Conservation (phyloP, 2,888 invertebrate genomes). For the Himalopsyche kuldschensis region DNA sequence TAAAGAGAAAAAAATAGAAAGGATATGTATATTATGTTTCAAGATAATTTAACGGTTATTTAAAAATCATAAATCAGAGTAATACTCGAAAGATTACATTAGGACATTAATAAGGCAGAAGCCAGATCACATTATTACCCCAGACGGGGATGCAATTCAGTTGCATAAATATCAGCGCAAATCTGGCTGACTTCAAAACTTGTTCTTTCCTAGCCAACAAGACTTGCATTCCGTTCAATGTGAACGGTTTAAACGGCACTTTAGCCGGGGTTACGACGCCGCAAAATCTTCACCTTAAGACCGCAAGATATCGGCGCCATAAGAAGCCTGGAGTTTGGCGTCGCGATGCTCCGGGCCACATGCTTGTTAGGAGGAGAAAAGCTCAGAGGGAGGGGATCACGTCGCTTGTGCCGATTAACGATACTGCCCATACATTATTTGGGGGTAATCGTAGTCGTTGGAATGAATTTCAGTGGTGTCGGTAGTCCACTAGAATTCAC, state of each 20-base stretch:
- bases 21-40: too few species aligned
- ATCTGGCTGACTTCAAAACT: not conserved
- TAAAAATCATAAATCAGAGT: too few species aligned
- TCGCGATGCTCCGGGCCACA: conserved; percentile 7
- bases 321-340: conserved; percentile 10
- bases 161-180: not conserved
- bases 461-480: not conserved
- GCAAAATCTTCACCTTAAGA: conserved; percentile 28
- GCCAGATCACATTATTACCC: too few species aligned
- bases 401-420: conserved; percentile 35
- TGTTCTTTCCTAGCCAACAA: not conserved
- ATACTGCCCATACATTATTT: conserved; percentile 36
- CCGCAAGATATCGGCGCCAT: conserved; percentile 25
- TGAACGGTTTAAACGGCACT: not conserved
- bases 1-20: too few species aligned
- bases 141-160: not conserved
- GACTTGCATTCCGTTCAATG: not conserved
- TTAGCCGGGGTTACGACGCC: conserved; percentile 14
- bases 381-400: conserved; percentile 25
- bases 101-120: too few species aligned
- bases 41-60: too few species aligned
- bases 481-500: not conserved
- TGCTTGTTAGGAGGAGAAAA: not conserved
- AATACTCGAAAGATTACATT: too few species aligned
- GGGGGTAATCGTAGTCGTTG: conserved; percentile 21